These are phyloP conservation scores for Theretra japonica DNA, from an alignment of 2,888 invertebrate genomes.

Conservation along the genomic window DNA sequence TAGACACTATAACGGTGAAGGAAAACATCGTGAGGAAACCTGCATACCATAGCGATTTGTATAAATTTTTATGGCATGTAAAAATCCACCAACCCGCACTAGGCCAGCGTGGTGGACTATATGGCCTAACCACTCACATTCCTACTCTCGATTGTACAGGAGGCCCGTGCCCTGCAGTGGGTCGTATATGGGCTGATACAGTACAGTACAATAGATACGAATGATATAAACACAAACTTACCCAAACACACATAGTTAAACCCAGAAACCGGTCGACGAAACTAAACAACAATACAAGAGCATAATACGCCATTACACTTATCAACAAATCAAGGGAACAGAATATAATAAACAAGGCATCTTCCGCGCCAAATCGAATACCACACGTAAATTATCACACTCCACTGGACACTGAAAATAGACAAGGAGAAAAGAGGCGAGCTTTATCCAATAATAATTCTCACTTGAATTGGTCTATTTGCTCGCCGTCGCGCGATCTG, in stretches of 20 bases:
- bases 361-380: slow-evolving; percentile 64
- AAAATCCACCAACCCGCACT: too few relatives aligned
- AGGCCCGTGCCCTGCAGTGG: too few relatives aligned
- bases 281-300: background rate
- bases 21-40: too few relatives aligned
- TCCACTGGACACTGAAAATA: slow-evolving; percentile 75
- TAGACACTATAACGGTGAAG: too few relatives aligned
- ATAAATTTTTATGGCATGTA: too few relatives aligned
- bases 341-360: slow-evolving; percentile 51
- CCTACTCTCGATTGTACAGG: too few relatives aligned
- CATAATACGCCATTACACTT: background rate
- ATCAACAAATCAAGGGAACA: slow-evolving; percentile 35
- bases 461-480: slow-evolving; percentile 83
- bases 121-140: too few relatives aligned
- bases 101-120: too few relatives aligned
- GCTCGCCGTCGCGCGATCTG: slow-evolving; percentile 79
- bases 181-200: too few relatives aligned
- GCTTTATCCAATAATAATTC: slow-evolving; percentile 83
- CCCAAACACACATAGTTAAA: background rate
- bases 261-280: background rate
- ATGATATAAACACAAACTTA: background rate
- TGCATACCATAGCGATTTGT: too few relatives aligned
- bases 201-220: too few relatives aligned
- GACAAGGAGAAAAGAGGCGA: slow-evolving; percentile 72
- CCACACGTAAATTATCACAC: slow-evolving; percentile 75